Base-by-base conservation (phyloP, 2,888 invertebrate genomes). In the Ectemnius continuus region DNA sequence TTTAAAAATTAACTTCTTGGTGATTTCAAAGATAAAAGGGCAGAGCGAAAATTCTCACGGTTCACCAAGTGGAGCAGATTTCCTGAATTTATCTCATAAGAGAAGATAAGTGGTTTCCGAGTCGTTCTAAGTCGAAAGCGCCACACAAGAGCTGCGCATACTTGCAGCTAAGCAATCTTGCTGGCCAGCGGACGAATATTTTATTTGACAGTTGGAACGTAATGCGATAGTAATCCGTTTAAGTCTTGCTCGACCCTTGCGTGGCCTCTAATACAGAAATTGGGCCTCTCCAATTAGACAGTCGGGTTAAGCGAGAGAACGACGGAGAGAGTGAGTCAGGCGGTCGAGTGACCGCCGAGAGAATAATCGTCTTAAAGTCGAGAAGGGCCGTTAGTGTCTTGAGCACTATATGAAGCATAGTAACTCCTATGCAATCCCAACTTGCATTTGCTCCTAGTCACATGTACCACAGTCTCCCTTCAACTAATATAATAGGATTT, bases 261-360 rank as follows among this genome's bases (percentile, higher is more conserved):
- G 63, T 73, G 65, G 68, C 57, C 66, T 73, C 66, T 83, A 81
- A 85, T 80, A 80, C 80, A 80, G 79, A 87, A 87, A 86, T 87
- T 87, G 86, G 80, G 74, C 80, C 79, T 80, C 78, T 81, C 80
- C 84, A 85, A 86, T 87, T 86, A 85, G 80, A 70, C 68, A 82
- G 67, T 36, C 18, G 58, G 47, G 23, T 36, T 20, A 11, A 11
- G 20, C 80, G 80, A 82, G 57, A 61, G 70, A 26, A 28, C 18
- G 59, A 68, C 47, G 80, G 75, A 72, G 26, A 67, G 75, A 70
- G 70, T 69, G 76, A 78, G 77, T 70, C 75, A 71, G 46, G 67
- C 70, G 69, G 46, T 67, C 70, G 70, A 74, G 72, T 59, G 76
- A 72, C 64, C 70, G 59, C 61, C 61, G 56, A 59, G 66, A 70